These are phyloP conservation scores for Xenopus tropicalis DNA, from an alignment of 2,113 vertebrate genomes.

Conservation along the genomic window UCB_Xtro_10.0 CM004448.2:40654001-40654500, in stretches of 20 bases:
- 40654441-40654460: no score
- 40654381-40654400: no score
- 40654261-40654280: constrained; percentile 7
- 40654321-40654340: neutral
- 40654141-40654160: constrained; percentile 28
- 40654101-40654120: constrained; percentile 41
- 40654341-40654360: neutral
- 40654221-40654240: constrained; percentile 23
- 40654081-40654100: constrained; percentile 34
- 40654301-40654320: neutral
- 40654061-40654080: constrained; percentile 22
- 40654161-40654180: constrained; percentile 23
- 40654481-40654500: no score
- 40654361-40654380: neutral
- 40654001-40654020: constrained; percentile 20
- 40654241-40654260: neutral
- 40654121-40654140: constrained; percentile 36
- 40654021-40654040: constrained; percentile 33
- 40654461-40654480: no score
- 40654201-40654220: constrained; percentile 22
- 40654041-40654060: constrained; percentile 26
- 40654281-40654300: neutral
- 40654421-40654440: no score
- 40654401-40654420: no score
- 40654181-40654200: constrained; percentile 36